A percentile compares a stretch with the other conserved stretches of the same genome.
Evolutionary conservation across 2,113 vertebrate genomes (phyloP).

Genomic region (Syngnathus floridae): DNA sequence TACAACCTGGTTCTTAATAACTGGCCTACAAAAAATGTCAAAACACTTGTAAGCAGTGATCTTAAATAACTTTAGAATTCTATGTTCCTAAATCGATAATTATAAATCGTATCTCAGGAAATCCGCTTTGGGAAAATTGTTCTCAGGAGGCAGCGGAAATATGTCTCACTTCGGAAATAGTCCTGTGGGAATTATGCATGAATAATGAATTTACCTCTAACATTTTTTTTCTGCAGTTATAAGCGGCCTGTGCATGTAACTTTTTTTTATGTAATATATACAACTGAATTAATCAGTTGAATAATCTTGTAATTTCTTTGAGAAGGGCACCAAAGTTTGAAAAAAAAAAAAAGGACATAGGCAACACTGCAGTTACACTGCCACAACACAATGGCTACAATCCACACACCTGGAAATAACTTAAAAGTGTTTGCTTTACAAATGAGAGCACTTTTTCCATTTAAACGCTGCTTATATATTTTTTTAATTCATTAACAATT

Average conservation of each 20-base stretch:
- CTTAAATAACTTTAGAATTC: background rate
- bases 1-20: background rate
- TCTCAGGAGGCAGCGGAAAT: conserved; percentile 1
- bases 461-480: no score
- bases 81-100: background rate
- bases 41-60: background rate
- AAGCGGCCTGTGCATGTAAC: background rate
- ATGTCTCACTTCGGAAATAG: background rate
- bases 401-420: no score
- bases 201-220: background rate
- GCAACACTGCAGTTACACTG: background rate
- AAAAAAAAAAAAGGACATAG: background rate
- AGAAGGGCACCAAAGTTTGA: background rate
- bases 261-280: background rate
- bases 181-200: conserved; percentile 4
- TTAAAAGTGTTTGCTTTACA: background rate
- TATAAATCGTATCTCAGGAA: background rate
- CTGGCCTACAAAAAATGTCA: background rate
- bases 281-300: conserved; percentile 1
- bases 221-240: background rate
- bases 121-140: background rate
- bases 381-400: background rate
- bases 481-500: no score
- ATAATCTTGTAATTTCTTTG: background rate
- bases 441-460: background rate